Evolutionary conservation across 2,888 invertebrate species (phyloP).

Genomic region (Pseudolycoriella hygida): DNA sequence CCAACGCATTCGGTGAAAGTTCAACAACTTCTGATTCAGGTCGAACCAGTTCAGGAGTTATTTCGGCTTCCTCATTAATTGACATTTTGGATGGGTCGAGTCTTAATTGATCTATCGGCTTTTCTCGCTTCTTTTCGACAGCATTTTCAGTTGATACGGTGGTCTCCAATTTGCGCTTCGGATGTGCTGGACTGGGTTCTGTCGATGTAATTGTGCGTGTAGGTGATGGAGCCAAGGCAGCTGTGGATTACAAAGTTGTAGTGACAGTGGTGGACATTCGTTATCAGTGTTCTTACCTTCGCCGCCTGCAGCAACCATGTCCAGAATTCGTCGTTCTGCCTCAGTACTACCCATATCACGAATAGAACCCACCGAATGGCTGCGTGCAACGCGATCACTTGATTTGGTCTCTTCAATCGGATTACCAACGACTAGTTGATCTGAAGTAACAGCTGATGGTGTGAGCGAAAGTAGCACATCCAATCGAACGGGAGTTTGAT

Average conservation of each 20-base stretch:
- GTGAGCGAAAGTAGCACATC: slow-evolving; percentile 73
- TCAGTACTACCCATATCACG: slow-evolving; percentile 57
- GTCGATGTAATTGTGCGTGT: slow-evolving; percentile 36
- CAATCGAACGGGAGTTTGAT: slow-evolving; percentile 75
- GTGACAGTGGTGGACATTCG: no score
- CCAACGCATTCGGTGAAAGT: neutral
- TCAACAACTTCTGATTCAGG: slow-evolving; percentile 6
- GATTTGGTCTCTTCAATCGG: slow-evolving; percentile 29
- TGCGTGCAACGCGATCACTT: slow-evolving; percentile 36
- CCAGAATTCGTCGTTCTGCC: slow-evolving; percentile 51
- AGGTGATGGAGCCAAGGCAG: slow-evolving; percentile 39
- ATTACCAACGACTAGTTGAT: slow-evolving; percentile 51
- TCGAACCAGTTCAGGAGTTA: slow-evolving; percentile 10
- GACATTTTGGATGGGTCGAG: slow-evolving; percentile 11
- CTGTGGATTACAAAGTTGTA: no score
- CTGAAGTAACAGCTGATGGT: slow-evolving; percentile 59
- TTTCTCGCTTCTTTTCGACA: slow-evolving; percentile 45
- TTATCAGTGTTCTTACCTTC: no score
- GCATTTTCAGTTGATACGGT: slow-evolving; percentile 54
- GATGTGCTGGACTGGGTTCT: slow-evolving; percentile 31
- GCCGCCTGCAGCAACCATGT: slow-evolving; percentile 40
- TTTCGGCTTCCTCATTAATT: slow-evolving; percentile 13
- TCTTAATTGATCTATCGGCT: slow-evolving; percentile 20
- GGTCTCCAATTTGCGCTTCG: slow-evolving; percentile 57
- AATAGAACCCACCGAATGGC: slow-evolving; percentile 53